Evolutionary conservation across 2,113 vertebrate genomes (phyloP).

Genomic region (Cricetomys ansorgei): DNA sequence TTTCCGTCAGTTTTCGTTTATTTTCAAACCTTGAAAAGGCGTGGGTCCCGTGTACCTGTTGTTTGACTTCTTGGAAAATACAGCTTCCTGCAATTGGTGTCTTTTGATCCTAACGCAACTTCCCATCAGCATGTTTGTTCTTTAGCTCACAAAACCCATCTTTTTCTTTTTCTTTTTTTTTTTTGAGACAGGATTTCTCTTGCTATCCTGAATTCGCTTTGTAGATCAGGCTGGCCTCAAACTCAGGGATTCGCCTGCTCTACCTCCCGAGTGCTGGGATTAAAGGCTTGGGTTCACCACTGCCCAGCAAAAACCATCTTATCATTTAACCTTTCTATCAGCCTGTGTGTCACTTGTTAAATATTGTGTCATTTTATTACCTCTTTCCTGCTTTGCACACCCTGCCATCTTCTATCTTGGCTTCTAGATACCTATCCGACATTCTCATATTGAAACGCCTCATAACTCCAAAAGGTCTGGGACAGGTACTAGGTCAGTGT

Average conservation of each 20-base stretch:
- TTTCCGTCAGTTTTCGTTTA: constrained; percentile 72
- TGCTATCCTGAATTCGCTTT: too few relatives aligned
- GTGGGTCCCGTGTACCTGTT: not conserved
- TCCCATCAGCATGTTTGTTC: not conserved
- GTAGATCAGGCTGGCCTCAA: too few relatives aligned
- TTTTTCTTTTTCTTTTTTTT: too few relatives aligned
- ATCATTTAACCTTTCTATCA: not conserved
- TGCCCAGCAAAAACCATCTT: constrained; percentile 36
- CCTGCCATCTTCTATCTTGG: not conserved
- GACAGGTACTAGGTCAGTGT: not conserved
- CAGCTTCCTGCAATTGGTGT: not conserved
- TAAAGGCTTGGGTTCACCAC: too few relatives aligned
- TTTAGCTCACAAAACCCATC: constrained; percentile 14
- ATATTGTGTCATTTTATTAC: not conserved
- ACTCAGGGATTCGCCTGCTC: too few relatives aligned
- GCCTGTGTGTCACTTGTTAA: constrained; percentile 39
- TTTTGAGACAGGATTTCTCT: too few relatives aligned
- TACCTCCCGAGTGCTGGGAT: too few relatives aligned
- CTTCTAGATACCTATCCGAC: not conserved
- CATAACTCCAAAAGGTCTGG: not conserved
- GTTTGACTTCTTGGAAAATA: constrained; percentile 35
- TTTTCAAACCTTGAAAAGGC: constrained; percentile 49
- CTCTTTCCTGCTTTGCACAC: not conserved
- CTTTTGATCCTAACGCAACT: constrained; percentile 24
- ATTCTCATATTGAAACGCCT: not conserved